phyloP scores from a whole-genome alignment of 2,797 vertebrate species.

The Dryobates pubescens region DNA sequence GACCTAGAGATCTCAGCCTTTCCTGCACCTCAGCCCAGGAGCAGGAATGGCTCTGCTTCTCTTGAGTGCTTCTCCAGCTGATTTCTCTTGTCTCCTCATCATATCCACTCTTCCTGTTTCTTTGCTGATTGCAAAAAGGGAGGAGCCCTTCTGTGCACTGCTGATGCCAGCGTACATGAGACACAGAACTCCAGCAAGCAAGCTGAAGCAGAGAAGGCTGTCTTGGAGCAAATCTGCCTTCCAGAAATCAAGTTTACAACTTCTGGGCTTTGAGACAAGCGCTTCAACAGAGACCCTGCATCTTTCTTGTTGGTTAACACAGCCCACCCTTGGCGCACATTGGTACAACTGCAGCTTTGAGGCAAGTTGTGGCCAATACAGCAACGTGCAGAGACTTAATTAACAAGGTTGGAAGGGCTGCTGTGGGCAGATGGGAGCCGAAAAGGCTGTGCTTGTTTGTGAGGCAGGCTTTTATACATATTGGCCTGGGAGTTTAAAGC shows the following conservation, averaged over 20 bases:
- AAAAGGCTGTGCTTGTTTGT: neutral
- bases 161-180: neutral
- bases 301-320: neutral
- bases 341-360: neutral
- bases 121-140: neutral
- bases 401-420: neutral
- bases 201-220: neutral
- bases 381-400: neutral
- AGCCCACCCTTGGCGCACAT: neutral
- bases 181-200: neutral
- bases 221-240: neutral
- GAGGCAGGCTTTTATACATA: neutral
- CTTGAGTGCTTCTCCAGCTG: neutral
- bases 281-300: neutral
- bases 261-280: neutral
- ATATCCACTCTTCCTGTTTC: neutral
- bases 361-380: neutral
- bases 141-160: neutral
- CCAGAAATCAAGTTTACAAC: neutral
- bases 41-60: neutral
- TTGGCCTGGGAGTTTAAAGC: slow-evolving; percentile 14
- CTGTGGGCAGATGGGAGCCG: slow-evolving; percentile 24
- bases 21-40: neutral
- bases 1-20: neutral
- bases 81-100: neutral